A percentile compares a stretch with the other conserved stretches of the same genome.
These are phyloP conservation scores for Anguilla marmorata DNA, from an alignment of 2,797 vertebrate genomes.

Conservation along the genomic window DNA sequence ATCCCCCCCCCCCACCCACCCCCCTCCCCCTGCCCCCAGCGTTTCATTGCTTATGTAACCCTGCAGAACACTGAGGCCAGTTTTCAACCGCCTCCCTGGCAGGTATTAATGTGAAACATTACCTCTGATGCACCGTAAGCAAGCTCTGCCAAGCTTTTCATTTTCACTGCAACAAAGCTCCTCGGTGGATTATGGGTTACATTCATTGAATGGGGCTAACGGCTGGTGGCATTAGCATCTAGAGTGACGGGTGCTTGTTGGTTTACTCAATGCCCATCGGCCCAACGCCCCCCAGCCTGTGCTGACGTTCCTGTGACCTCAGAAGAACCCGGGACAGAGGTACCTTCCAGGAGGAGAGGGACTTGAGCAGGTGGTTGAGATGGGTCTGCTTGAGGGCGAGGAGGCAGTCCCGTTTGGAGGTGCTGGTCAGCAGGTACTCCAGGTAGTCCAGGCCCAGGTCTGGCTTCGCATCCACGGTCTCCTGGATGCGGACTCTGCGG, in stretches of 20 bases:
- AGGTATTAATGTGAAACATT: background rate
- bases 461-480: slow-evolving; percentile 74
- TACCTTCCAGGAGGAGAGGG: slow-evolving; percentile 81
- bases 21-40: background rate
- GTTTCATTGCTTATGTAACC: background rate
- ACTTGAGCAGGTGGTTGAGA: slow-evolving; percentile 76
- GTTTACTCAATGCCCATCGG: background rate
- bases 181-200: background rate
- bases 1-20: background rate
- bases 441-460: slow-evolving; percentile 82
- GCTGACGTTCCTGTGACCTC: background rate
- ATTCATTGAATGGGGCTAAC: background rate
- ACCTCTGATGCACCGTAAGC: background rate
- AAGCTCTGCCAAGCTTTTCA: background rate
- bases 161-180: background rate
- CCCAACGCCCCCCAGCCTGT: background rate
- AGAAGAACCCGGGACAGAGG: background rate
- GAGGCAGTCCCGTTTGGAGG: slow-evolving; percentile 73
- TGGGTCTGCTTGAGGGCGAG: slow-evolving; percentile 69
- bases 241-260: background rate
- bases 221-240: background rate
- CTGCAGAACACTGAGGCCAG: background rate
- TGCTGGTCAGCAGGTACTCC: slow-evolving; percentile 80
- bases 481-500: slow-evolving; percentile 74
- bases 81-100: too few species aligned